These are phyloP conservation scores for Premnoplex brunnescens DNA, from an alignment of 2,797 vertebrate species.

Conservation along the genomic window DNA sequence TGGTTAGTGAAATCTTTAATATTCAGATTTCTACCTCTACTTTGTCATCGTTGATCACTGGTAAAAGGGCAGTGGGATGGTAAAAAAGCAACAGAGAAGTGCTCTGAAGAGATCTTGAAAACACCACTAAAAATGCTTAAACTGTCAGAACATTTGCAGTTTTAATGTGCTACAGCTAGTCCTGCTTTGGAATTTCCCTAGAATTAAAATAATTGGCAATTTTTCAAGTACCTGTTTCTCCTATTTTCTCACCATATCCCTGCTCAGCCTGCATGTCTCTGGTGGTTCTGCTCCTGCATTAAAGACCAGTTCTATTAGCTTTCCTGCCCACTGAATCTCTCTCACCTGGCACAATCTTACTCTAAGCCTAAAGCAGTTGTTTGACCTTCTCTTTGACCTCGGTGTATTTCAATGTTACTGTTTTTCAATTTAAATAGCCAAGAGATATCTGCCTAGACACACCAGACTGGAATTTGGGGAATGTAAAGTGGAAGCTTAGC, in stretches of 20 bases:
- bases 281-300: neutral
- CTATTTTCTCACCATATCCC: neutral
- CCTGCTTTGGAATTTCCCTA: neutral
- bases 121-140: neutral
- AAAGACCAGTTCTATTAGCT: neutral
- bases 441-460: conserved; percentile 13
- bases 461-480: conserved; percentile 33
- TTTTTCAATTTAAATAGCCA: conserved; percentile 21
- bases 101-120: neutral
- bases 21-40: neutral
- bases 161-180: neutral
- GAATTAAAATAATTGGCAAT: neutral
- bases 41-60: neutral
- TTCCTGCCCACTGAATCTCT: neutral
- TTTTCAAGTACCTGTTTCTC: neutral
- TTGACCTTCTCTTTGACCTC: conserved; percentile 12
- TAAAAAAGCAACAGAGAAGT: neutral
- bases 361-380: neutral
- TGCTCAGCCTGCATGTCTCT: neutral
- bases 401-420: neutral
- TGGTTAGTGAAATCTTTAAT: neutral
- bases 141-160: neutral
- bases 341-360: neutral
- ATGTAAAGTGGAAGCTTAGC: conserved; percentile 27
- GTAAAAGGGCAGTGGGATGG: neutral